Percentiles rank a stretch among this genome's conserved stretches.
Conservation (phyloP, 1,140 invertebrate species). For the Neotoxoptera formosana region DNA sequence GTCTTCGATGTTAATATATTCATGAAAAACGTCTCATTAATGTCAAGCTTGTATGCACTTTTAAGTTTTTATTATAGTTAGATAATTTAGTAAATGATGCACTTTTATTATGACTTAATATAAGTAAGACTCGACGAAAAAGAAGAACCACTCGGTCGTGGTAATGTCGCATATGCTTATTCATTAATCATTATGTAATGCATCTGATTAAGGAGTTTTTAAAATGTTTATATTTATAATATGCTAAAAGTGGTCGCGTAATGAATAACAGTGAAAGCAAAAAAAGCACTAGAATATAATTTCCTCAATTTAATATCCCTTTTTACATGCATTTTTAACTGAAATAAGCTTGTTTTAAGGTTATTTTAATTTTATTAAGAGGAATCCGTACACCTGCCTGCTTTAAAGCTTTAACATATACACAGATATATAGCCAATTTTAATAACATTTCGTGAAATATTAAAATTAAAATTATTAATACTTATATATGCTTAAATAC, state of each 20-base stretch:
- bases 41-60: neutral
- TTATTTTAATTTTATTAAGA: neutral
- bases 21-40: neutral
- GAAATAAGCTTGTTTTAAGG: neutral
- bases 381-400: neutral
- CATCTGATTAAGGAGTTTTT: neutral
- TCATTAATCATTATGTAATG: neutral
- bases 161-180: neutral
- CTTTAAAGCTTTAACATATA: neutral
- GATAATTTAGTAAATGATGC: neutral
- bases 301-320: neutral
- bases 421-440: neutral
- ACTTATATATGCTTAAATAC: neutral
- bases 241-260: neutral
- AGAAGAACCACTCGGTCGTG: neutral
- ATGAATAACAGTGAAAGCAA: neutral
- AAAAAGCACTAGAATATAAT: neutral
- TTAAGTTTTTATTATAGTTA: neutral
- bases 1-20: neutral
- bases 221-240: conserved; percentile 1
- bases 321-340: neutral
- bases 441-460: neutral
- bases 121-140: neutral
- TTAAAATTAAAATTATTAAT: neutral
- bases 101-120: neutral